These are phyloP conservation scores for Stomatorhinus walkeri DNA, from an alignment of 2,797 vertebrate species.

Conservation along the genomic window DNA sequence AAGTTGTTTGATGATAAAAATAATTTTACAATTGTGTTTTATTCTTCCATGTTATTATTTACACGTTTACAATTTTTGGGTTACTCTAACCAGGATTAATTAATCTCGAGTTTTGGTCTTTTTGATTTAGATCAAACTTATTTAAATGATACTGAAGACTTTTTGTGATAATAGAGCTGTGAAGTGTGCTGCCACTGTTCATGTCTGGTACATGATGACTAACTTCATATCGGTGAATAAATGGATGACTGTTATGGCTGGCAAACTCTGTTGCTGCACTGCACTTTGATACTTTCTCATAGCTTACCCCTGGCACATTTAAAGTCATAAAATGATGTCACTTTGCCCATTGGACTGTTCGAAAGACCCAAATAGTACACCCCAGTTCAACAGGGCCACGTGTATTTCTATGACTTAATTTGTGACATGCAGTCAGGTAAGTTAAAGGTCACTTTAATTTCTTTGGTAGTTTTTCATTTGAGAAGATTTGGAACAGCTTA, in stretches of 20 bases:
- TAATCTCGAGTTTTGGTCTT: neutral
- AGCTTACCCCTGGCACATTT: constrained; percentile 8
- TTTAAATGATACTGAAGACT: neutral
- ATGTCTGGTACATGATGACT: neutral
- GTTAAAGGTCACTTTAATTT: constrained; percentile 8
- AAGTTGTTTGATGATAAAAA: neutral
- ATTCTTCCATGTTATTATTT: neutral
- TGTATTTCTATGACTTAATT: neutral
- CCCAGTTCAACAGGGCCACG: constrained; percentile 21
- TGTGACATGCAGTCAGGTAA: neutral
- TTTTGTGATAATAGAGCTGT: neutral
- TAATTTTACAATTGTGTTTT: neutral
- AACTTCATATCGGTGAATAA: neutral
- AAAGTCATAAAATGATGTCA: constrained; percentile 26
- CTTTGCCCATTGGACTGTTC: constrained; percentile 23
- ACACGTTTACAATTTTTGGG: neutral
- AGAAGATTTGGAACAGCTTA: neutral
- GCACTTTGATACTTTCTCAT: constrained; percentile 34
- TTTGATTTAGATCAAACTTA: neutral
- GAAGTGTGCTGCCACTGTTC: neutral
- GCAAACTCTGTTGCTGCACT: neutral
- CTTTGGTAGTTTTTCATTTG: neutral
- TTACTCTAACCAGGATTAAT: neutral
- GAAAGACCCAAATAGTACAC: constrained; percentile 33
- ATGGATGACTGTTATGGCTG: neutral